Conservation (phyloP, 2,888 invertebrate genomes). For the Torymus texanus region DNA sequence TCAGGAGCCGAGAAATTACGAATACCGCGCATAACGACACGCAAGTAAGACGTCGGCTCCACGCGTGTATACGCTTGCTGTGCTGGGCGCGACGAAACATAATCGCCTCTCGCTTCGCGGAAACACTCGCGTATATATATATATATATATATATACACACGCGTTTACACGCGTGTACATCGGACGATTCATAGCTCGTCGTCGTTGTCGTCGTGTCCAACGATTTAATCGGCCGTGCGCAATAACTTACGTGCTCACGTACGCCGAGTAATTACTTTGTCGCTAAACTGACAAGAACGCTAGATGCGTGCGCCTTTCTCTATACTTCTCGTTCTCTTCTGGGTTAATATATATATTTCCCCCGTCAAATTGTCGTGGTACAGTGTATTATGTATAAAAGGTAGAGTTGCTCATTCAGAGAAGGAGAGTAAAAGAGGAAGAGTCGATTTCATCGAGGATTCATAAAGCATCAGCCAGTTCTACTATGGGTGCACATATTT, state of each 20-base stretch:
- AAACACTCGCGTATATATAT: conserved; percentile 9
- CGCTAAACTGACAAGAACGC: conserved; percentile 28
- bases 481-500: too few species aligned
- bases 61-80: too few species aligned
- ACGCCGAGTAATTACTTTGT: conserved; percentile 36
- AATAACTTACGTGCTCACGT: conserved; percentile 32
- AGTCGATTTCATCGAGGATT: too few species aligned
- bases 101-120: conserved; percentile 26
- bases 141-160: conserved; percentile 3
- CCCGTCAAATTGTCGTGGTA: too few species aligned
- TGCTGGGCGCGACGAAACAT: conserved; percentile 6
- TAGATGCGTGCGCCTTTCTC: neutral
- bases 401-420: too few species aligned
- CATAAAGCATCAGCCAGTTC: too few species aligned
- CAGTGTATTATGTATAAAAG: too few species aligned
- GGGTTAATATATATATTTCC: too few species aligned
- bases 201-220: neutral
- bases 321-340: too few species aligned
- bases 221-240: conserved; percentile 45
- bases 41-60: conserved; percentile 20
- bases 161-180: neutral
- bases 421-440: too few species aligned
- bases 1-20: conserved; percentile 15
- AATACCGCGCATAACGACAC: conserved; percentile 32
- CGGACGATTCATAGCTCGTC: conserved; percentile 32